Evolutionary conservation across 2,797 vertebrate species (phyloP).

Genomic region (Myotis planiceps): DNA sequence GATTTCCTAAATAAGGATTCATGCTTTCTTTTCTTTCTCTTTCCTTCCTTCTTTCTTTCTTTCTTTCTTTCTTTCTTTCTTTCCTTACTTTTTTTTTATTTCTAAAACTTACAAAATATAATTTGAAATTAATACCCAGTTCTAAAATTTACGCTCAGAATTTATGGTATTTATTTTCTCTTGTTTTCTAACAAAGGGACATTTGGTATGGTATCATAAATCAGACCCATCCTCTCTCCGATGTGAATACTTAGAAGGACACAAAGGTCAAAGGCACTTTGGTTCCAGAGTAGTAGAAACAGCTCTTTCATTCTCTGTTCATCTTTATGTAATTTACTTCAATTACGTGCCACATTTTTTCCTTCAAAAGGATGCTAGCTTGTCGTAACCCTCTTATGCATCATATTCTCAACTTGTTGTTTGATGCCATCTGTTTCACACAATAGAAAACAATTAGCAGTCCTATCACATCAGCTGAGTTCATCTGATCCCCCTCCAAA

Average conservation of each 20-base stretch:
- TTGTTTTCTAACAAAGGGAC: slow-evolving; percentile 54
- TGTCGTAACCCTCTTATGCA: background rate
- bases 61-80: background rate
- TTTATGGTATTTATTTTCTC: slow-evolving; percentile 47
- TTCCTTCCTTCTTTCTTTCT: background rate
- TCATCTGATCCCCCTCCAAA: slow-evolving; percentile 46
- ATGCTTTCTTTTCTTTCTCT: background rate
- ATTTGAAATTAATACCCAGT: slow-evolving; percentile 19
- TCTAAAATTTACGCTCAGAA: slow-evolving; percentile 40
- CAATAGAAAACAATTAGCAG: slow-evolving; percentile 52
- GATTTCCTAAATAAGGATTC: background rate
- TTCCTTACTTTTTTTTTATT: background rate
- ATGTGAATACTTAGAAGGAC: slow-evolving; percentile 43
- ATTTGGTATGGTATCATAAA: slow-evolving; percentile 18
- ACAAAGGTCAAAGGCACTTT: slow-evolving; percentile 2
- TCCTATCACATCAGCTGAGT: slow-evolving; percentile 39
- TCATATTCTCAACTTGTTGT: background rate
- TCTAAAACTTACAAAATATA: background rate
- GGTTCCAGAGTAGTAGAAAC: slow-evolving; percentile 46
- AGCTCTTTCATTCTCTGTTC: slow-evolving; percentile 51
- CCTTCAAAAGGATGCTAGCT: slow-evolving; percentile 22
- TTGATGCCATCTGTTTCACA: slow-evolving; percentile 54
- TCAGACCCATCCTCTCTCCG: background rate
- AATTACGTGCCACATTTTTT: slow-evolving; percentile 6
- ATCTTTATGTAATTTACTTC: slow-evolving; percentile 65